Conservation (phyloP, 2,888 invertebrate species). For the Agrochola lychnidis region DNA sequence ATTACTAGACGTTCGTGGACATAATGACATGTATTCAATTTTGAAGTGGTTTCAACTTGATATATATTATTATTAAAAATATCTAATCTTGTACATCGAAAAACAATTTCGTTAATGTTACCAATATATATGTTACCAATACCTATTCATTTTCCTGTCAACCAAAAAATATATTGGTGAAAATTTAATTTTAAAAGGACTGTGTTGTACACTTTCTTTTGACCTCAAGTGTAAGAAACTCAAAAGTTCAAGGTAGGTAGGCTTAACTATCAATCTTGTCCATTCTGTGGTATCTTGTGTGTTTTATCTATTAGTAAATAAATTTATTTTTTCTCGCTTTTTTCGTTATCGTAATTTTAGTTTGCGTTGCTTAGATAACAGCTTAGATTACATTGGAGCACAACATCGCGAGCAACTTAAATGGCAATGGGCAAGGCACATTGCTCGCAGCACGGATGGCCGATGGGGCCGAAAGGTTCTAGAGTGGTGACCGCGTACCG, state of each 20-base stretch:
- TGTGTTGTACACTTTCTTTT: slow-evolving; percentile 5
- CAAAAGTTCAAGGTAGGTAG: slow-evolving; percentile 53
- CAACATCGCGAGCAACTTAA: not conserved
- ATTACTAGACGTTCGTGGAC: not conserved
- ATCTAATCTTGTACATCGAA: slow-evolving; percentile 31
- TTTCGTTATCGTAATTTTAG: slow-evolving; percentile 1
- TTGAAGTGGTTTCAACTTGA: slow-evolving; percentile 19
- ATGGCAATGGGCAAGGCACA: too few species aligned
- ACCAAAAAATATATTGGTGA: not conserved
- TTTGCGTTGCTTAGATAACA: slow-evolving; percentile 3
- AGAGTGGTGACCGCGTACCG: too few species aligned
- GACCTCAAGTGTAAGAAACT: slow-evolving; percentile 44
- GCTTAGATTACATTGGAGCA: not conserved
- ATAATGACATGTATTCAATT: slow-evolving; percentile 14
- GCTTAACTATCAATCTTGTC: slow-evolving; percentile 53
- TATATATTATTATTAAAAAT: slow-evolving; percentile 14
- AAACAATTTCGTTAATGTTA: slow-evolving; percentile 40
- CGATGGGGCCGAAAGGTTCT: too few species aligned
- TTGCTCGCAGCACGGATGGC: too few species aligned
- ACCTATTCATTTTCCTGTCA: slow-evolving; percentile 17
- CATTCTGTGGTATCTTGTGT: slow-evolving; percentile 26
- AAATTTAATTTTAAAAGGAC: not conserved
- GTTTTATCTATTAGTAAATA: slow-evolving; percentile 46
- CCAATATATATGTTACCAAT: not conserved
- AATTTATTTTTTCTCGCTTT: slow-evolving; percentile 39